Conservation (phyloP, 2,113 vertebrate species). For the Alces alces region DNA sequence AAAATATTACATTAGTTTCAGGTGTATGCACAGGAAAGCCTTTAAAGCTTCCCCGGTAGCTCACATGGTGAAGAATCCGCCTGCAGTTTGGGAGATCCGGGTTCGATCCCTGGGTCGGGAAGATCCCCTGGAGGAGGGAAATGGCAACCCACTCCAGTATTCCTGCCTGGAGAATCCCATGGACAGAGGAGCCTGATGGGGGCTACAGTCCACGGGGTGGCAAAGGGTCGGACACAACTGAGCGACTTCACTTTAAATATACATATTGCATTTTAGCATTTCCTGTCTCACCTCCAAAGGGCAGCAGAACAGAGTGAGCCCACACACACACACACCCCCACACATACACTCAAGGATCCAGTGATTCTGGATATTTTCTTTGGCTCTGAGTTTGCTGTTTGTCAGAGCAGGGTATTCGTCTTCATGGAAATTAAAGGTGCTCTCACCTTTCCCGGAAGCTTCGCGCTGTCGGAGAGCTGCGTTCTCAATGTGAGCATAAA, state of each 20-base stretch:
- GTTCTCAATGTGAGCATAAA: rapidly evolving
- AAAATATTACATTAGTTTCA: background rate
- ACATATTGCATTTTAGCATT: background rate
- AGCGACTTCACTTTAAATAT: background rate
- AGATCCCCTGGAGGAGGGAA: background rate
- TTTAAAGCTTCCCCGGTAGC: background rate
- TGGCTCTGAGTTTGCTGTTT: background rate
- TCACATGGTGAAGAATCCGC: background rate
- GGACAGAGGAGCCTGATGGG: background rate
- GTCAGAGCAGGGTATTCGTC: background rate
- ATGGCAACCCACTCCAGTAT: rapidly evolving
- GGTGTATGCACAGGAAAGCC: rapidly evolving
- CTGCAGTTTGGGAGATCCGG: background rate
- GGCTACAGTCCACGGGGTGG: background rate
- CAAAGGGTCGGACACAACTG: background rate
- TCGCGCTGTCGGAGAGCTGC: background rate
- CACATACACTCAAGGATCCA: background rate
- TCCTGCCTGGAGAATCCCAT: background rate
- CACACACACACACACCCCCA: rapidly evolving
- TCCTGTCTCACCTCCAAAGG: background rate
- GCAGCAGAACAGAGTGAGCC: rapidly evolving
- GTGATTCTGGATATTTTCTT: no score
- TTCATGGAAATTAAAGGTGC: background rate
- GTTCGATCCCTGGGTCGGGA: background rate
- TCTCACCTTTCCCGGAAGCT: background rate